Evolutionary conservation across 2,797 vertebrate species (phyloP).

Genomic region (Onychomys leucogaster): DNA sequence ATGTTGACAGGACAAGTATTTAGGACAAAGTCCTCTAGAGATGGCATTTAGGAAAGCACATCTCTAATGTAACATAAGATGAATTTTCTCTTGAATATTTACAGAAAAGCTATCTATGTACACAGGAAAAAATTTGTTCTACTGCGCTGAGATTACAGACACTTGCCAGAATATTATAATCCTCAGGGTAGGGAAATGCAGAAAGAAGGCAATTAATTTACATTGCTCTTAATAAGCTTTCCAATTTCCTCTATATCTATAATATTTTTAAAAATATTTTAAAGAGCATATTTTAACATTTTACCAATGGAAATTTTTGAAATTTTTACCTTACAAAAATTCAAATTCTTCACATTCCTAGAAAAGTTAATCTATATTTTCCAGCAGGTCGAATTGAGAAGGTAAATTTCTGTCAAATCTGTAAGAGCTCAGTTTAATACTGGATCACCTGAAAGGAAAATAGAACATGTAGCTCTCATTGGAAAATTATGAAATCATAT

Average conservation of each 20-base stretch:
- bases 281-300: neutral
- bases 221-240: neutral
- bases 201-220: neutral
- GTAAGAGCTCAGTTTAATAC: neutral
- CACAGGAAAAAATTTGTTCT: accelerated
- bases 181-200: neutral
- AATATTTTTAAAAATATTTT: neutral
- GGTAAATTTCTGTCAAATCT: neutral
- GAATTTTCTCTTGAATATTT: no score
- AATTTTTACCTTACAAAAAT: neutral
- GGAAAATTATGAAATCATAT: neutral
- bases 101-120: neutral
- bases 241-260: neutral
- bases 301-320: neutral
- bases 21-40: no score
- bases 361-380: neutral
- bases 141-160: no score
- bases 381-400: neutral
- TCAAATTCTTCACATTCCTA: neutral
- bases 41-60: neutral
- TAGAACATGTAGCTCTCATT: neutral
- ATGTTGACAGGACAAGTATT: no score
- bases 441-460: neutral
- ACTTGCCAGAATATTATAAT: neutral
- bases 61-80: neutral